A percentile compares a stretch with the other conserved stretches of the same genome.
phyloP scores from a whole-genome alignment of 92 coral and sea anemone genomes.

The Actinernus sp. region DNA sequence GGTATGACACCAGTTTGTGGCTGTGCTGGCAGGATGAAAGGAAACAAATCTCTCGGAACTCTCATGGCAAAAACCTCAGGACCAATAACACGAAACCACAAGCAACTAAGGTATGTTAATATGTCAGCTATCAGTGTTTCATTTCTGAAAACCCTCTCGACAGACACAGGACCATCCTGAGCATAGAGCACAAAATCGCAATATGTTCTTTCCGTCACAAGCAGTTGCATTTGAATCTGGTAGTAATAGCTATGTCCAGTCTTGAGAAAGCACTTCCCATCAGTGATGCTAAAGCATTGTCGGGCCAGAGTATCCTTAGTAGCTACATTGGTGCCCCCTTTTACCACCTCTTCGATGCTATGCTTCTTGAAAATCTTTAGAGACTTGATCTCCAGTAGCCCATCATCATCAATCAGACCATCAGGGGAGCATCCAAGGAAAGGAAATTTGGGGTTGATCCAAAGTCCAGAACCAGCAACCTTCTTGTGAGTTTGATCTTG shows the following conservation, averaged over 20 bases:
- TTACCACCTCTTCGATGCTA: slow-evolving; percentile 24
- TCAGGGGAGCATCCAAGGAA: slow-evolving; percentile 72
- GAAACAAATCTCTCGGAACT: slow-evolving; percentile 52
- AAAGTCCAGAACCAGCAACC: slow-evolving; percentile 42
- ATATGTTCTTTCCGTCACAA: slow-evolving; percentile 50
- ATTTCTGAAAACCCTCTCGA: slow-evolving; percentile 54
- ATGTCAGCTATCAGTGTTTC: slow-evolving; percentile 50
- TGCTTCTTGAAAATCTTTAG: slow-evolving; percentile 50
- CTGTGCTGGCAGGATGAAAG: slow-evolving; percentile 14
- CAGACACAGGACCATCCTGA: slow-evolving; percentile 42
- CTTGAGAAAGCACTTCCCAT: slow-evolving; percentile 45
- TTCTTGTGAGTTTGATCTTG: slow-evolving; percentile 26
- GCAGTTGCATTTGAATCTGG: slow-evolving; percentile 45
- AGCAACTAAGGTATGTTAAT: slow-evolving; percentile 22
- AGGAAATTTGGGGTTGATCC: slow-evolving; percentile 70
- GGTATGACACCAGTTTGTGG: slow-evolving; percentile 1
- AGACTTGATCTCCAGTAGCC: slow-evolving; percentile 49
- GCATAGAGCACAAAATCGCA: slow-evolving; percentile 61
- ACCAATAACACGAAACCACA: slow-evolving; percentile 53
- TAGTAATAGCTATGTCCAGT: slow-evolving; percentile 40
- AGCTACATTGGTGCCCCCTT: slow-evolving; percentile 6
- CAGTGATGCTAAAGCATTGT: slow-evolving; percentile 54
- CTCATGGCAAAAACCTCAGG: slow-evolving; percentile 63
- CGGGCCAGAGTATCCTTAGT: slow-evolving; percentile 38
- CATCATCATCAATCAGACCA: slow-evolving; percentile 46